phyloP scores from a whole-genome alignment of 2,888 invertebrate genomes.

The Tillus elongatus region DNA sequence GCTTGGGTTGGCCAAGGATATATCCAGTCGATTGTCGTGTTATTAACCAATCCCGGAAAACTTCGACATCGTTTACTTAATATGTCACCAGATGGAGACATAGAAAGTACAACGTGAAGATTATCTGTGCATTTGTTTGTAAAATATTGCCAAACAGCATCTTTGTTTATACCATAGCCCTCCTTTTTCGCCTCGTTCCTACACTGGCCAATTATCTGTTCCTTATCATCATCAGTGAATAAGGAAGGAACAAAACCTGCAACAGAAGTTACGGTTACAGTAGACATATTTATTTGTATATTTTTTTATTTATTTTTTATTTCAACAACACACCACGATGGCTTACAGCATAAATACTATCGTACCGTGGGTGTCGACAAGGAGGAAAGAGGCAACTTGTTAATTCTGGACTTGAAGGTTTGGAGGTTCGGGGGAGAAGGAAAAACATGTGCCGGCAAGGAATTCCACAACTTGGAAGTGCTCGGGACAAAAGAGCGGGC shows the following conservation, averaged over 20 bases:
- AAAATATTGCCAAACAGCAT: slow-evolving; percentile 80
- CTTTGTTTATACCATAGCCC: slow-evolving; percentile 66
- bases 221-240: slow-evolving; percentile 83
- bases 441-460: too few species aligned
- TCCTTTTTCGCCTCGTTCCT: slow-evolving; percentile 60
- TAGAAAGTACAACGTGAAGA: slow-evolving; percentile 80
- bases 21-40: slow-evolving; percentile 89
- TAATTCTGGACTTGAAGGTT: too few species aligned
- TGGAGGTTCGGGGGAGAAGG: too few species aligned
- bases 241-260: slow-evolving; percentile 66
- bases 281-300: too few species aligned
- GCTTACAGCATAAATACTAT: too few species aligned
- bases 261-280: neutral
- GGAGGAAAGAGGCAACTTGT: too few species aligned
- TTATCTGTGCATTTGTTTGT: slow-evolving; percentile 68
- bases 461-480: too few species aligned
- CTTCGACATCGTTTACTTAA: slow-evolving; percentile 77
- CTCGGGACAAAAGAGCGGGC: too few species aligned
- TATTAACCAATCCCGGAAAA: slow-evolving; percentile 87
- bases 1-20: slow-evolving; percentile 92
- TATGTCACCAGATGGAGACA: slow-evolving; percentile 80
- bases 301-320: neutral
- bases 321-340: too few species aligned
- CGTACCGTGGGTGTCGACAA: too few species aligned
- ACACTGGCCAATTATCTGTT: slow-evolving; percentile 61